Percentiles rank a stretch among this genome's conserved stretches.
These are phyloP conservation scores for Nesoenas mayeri DNA, from an alignment of 2,113 vertebrate species.

Conservation along the genomic window DNA sequence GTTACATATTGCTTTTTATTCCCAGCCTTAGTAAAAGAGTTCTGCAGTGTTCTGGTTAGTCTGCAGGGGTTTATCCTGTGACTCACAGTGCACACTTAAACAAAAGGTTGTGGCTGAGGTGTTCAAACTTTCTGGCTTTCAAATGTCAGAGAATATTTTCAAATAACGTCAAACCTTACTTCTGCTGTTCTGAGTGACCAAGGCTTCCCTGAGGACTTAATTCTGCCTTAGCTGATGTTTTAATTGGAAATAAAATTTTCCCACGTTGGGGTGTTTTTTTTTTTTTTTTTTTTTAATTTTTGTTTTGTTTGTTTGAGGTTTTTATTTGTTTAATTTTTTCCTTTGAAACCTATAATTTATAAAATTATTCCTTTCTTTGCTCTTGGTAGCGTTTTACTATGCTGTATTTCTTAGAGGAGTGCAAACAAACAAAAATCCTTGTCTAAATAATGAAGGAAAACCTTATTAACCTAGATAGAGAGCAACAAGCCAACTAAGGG, in stretches of 20 bases:
- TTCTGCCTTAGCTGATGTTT: background rate
- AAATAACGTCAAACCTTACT: background rate
- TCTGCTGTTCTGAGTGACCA: background rate
- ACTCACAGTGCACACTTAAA: background rate
- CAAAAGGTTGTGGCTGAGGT: background rate
- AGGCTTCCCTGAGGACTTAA: background rate
- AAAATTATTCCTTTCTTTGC: background rate
- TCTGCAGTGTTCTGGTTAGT: background rate
- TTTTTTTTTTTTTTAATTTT: background rate
- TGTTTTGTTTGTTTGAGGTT: background rate
- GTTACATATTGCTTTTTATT: background rate
- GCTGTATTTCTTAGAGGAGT: background rate
- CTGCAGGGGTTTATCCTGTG: background rate
- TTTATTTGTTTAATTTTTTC: background rate
- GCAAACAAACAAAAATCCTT: background rate
- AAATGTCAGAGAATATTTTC: background rate
- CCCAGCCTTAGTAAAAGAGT: background rate
- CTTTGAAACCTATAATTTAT: background rate
- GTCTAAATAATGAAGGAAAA: conserved; percentile 30
- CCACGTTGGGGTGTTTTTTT: background rate
- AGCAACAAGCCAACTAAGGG: background rate
- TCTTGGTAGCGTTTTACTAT: background rate
- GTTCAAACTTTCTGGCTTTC: background rate
- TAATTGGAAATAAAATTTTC: background rate
- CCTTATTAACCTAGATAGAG: conserved; percentile 38